phyloP scores from a whole-genome alignment of 2,113 vertebrate genomes.

The Taxidea taxus region DNA sequence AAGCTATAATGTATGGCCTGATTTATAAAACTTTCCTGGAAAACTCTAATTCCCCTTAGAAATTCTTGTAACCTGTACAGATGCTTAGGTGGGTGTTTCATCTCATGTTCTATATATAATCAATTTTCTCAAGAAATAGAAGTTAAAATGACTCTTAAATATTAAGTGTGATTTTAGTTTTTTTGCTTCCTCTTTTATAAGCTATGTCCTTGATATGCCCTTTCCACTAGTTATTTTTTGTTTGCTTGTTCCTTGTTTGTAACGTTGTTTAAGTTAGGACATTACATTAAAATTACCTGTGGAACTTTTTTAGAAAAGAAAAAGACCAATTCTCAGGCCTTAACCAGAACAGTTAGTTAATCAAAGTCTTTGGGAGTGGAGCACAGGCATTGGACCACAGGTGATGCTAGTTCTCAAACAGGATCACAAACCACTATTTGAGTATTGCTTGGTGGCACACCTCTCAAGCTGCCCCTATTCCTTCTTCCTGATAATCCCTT shows the following conservation, averaged over 20 bases:
- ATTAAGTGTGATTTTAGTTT: neutral
- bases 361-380: neutral
- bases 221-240: neutral
- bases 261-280: neutral
- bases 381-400: rapidly evolving
- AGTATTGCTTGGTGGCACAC: neutral
- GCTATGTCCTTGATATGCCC: neutral
- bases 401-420: neutral
- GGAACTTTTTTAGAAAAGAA: neutral
- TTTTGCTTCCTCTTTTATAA: neutral
- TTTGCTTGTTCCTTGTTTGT: neutral
- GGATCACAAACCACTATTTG: neutral
- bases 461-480: neutral
- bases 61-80: neutral
- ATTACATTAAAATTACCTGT: neutral
- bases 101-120: neutral
- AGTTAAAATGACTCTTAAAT: neutral
- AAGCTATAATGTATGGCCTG: neutral
- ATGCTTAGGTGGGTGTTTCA: neutral
- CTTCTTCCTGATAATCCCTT: neutral
- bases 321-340: neutral
- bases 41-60: neutral
- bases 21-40: neutral
- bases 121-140: neutral
- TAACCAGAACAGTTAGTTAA: neutral